Conservation (phyloP, 30 jellyfish, hydroid and myxozoan species). For the Hydractinia symbiolongicarpus region DNA sequence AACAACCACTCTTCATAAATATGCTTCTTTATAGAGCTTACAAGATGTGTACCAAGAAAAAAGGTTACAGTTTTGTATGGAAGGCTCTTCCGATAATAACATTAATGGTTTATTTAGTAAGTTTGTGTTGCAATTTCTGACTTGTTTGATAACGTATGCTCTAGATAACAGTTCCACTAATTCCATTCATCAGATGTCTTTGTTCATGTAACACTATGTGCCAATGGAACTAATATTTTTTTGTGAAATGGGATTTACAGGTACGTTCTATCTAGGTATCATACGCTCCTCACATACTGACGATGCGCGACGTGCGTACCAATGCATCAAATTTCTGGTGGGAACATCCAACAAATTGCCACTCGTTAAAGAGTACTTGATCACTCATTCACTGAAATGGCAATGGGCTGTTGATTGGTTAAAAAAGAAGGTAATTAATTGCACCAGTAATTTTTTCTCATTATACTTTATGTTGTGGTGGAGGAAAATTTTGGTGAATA, state of each 20-base stretch:
- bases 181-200: neutral
- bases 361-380: slow-evolving; percentile 48
- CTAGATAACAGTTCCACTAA: neutral
- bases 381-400: slow-evolving; percentile 52
- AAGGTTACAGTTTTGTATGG: slow-evolving; percentile 71
- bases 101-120: slow-evolving; percentile 71
- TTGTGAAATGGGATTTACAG: neutral
- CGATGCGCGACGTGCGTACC: slow-evolving; percentile 89
- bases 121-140: neutral
- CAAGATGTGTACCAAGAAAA: slow-evolving; percentile 75
- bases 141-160: neutral
- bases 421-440: slow-evolving; percentile 55
- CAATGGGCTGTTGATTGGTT: slow-evolving; percentile 99
- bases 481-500: neutral
- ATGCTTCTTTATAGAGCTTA: slow-evolving; percentile 41
- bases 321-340: slow-evolving; percentile 75
- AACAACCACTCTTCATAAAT: neutral
- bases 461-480: no score
- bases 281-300: slow-evolving; percentile 39
- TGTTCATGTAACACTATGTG: no score
- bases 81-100: slow-evolving; percentile 63
- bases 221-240: neutral
- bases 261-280: no score
- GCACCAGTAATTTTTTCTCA: neutral
- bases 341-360: slow-evolving; percentile 41